phyloP scores from a whole-genome alignment of 2,888 invertebrate genomes.

The Ecdyonurus torrentis region DNA sequence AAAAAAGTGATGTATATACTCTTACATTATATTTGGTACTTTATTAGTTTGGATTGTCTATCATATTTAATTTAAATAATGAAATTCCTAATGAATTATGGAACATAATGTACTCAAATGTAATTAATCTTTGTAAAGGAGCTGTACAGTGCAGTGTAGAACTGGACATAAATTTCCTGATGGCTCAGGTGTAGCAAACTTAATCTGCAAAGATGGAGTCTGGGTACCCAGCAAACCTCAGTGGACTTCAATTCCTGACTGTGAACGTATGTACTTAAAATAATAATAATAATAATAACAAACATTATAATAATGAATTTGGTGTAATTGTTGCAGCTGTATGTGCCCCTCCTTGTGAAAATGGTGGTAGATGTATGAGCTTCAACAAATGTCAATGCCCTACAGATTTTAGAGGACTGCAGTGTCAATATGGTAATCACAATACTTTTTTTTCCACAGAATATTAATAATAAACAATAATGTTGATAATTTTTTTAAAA shows the following conservation, averaged over 20 bases:
- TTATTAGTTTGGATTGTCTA: no score
- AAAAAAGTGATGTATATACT: no score
- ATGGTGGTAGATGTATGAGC: constrained; percentile 66
- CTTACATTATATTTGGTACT: no score
- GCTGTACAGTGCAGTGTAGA: constrained; percentile 48
- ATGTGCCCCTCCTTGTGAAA: constrained; percentile 54
- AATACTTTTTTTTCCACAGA: constrained; percentile 5
- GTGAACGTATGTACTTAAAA: constrained; percentile 47
- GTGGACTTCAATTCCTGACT: constrained; percentile 47
- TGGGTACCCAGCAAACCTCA: constrained; percentile 52
- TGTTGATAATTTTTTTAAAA: constrained; percentile 4
- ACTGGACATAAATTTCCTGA: constrained; percentile 51
- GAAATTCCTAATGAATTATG: neutral
- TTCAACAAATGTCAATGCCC: constrained; percentile 66
- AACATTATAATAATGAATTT: neutral
- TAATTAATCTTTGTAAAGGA: constrained; percentile 27
- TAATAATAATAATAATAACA: neutral
- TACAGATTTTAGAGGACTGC: constrained; percentile 46
- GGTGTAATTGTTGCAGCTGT: no score
- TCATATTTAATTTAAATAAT: no score
- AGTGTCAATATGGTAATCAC: constrained; percentile 48
- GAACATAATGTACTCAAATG: neutral
- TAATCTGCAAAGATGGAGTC: constrained; percentile 48
- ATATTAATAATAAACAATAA: constrained; percentile 2
- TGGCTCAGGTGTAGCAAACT: constrained; percentile 46